Evolutionary conservation across 1,140 invertebrate genomes (phyloP).

Genomic region (Vanessa tameamea): DNA sequence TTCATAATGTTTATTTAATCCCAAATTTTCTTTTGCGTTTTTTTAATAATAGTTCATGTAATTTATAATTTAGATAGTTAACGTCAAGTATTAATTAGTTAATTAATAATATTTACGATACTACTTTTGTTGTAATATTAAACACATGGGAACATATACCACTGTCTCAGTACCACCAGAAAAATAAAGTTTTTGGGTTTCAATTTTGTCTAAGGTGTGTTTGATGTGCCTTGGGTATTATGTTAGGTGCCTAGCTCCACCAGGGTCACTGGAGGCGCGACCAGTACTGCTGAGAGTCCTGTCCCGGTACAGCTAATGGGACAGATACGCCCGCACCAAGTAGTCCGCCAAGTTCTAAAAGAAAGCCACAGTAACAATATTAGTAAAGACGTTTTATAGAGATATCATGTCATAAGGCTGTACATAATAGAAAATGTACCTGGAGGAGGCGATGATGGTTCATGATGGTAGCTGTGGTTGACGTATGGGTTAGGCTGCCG

Average conservation of each 20-base stretch:
- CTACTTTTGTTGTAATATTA: neutral
- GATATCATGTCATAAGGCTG: no score
- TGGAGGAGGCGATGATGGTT: constrained; percentile 57
- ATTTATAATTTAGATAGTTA: constrained; percentile 7
- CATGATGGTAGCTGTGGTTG: constrained; percentile 67
- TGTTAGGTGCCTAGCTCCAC: constrained; percentile 65
- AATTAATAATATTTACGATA: neutral
- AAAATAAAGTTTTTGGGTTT: neutral
- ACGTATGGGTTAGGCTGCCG: constrained; percentile 63
- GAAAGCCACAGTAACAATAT: neutral
- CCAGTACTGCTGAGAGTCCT: constrained; percentile 93
- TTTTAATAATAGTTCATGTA: neutral
- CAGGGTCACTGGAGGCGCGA: constrained; percentile 92
- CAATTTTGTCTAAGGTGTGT: neutral
- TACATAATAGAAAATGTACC: constrained; percentile 36
- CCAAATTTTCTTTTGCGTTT: neutral
- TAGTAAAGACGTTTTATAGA: no score
- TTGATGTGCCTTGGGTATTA: neutral
- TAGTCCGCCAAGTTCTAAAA: constrained; percentile 85
- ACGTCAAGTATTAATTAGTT: neutral
- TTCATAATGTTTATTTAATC: no score
- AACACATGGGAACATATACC: neutral
- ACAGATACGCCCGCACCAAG: constrained; percentile 96
- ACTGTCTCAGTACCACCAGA: neutral
- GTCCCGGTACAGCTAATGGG: constrained; percentile 95